Percentiles rank a stretch among this genome's conserved stretches.
phyloP scores from a whole-genome alignment of 1,140 invertebrate species.

The Caenorhabditis remanei region DNA sequence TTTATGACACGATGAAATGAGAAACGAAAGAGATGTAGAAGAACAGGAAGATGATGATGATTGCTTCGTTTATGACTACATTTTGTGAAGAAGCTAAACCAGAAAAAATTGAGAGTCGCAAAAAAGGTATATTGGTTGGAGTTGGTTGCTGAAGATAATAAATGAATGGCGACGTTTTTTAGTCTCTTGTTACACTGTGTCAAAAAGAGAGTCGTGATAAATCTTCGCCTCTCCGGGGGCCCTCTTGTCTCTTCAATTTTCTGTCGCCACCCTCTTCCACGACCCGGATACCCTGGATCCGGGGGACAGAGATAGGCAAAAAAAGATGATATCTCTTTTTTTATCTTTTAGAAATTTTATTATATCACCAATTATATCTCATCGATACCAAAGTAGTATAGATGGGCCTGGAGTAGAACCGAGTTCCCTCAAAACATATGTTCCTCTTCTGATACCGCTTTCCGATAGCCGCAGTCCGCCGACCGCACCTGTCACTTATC shows the following conservation, averaged over 20 bases:
- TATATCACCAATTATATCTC: not conserved
- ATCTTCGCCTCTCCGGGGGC: not conserved
- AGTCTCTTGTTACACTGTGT: constrained; percentile 32
- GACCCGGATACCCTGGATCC: not conserved
- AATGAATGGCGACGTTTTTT: not conserved
- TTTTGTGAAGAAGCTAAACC: too few relatives aligned
- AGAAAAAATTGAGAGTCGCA: not conserved
- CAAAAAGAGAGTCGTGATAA: constrained; percentile 11
- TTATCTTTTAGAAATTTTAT: constrained; percentile 6
- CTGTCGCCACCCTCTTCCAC: not conserved
- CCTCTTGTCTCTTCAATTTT: not conserved
- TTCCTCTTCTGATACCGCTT: too few relatives aligned
- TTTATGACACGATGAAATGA: constrained; percentile 1
- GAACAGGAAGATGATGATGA: not conserved
- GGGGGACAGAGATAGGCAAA: not conserved
- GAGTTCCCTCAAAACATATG: too few relatives aligned
- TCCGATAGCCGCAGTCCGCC: not conserved
- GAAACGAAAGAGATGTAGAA: not conserved
- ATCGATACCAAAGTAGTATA: too few relatives aligned
- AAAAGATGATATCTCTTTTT: too few relatives aligned
- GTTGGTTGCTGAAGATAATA: constrained; percentile 17
- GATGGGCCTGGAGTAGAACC: too few relatives aligned
- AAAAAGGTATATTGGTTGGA: not conserved
- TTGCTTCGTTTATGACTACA: not conserved
- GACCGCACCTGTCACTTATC: constrained; percentile 51